Evolutionary conservation across 35 echinoderm and acorn worm species (phyloP).

Genomic region (Heliocidaris tuberculata): DNA sequence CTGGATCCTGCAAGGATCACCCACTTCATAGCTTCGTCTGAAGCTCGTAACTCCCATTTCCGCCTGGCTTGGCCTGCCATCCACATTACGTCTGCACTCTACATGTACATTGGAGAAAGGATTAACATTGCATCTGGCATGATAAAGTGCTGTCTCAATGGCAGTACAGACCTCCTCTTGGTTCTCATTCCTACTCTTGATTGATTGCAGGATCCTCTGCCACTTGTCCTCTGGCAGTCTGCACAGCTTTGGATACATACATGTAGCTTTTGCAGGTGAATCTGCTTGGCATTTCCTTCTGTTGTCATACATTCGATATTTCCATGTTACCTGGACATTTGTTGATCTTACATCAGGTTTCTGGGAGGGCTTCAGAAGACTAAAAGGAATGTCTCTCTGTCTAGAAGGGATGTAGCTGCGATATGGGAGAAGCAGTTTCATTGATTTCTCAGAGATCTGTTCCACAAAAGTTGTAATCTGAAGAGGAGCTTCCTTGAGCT

Average conservation of each 20-base stretch:
- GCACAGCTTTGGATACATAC: neutral
- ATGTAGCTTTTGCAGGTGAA: neutral
- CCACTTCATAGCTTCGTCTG: conserved; percentile 32
- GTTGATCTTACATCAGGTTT: conserved; percentile 50
- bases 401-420: conserved; percentile 32
- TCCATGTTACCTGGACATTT: conserved; percentile 56
- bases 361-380: conserved; percentile 56
- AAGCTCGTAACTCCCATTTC: conserved; percentile 18
- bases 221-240: conserved; percentile 20
- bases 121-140: neutral
- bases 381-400: conserved; percentile 44
- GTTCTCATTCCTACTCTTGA: neutral
- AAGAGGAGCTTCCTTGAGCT: conserved; percentile 62
- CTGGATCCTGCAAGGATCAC: conserved; percentile 55
- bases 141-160: neutral
- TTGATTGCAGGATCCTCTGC: conserved; percentile 26
- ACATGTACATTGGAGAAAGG: too few relatives aligned
- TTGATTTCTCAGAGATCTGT: conserved; percentile 37
- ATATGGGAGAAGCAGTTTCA: conserved; percentile 67
- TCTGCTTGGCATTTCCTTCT: neutral
- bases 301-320: conserved; percentile 68
- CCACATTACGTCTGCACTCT: conserved; percentile 6
- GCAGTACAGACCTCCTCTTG: neutral
- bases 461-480: conserved; percentile 54
- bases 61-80: neutral